These are phyloP conservation scores for Sarotherodon lohbergeri DNA, from an alignment of 2,113 vertebrate genomes.

Conservation along the genomic window DNA sequence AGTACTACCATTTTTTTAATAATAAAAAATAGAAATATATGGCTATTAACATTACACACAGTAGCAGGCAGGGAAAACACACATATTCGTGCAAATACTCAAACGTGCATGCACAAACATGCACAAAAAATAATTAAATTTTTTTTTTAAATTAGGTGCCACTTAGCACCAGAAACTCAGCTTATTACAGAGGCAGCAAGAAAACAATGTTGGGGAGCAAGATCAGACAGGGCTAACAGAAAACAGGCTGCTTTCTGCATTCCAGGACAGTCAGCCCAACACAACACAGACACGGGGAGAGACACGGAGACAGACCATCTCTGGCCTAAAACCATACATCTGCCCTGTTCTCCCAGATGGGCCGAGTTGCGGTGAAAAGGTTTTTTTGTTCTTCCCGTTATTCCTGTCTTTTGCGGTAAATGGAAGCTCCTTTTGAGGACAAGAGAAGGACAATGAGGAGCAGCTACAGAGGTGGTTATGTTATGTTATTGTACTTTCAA, in stretches of 20 bases:
- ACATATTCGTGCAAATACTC: neutral
- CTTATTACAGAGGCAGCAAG: slow-evolving; percentile 22
- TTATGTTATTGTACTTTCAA: slow-evolving; percentile 13
- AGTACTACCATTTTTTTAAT: neutral
- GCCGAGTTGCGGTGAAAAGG: slow-evolving; percentile 14
- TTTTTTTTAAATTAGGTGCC: neutral
- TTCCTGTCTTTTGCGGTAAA: slow-evolving; percentile 28
- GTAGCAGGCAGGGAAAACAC: slow-evolving; percentile 3
- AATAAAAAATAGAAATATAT: neutral
- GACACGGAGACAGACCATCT: slow-evolving; percentile 29
- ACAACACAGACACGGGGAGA: slow-evolving; percentile 35
- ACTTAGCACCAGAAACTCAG: slow-evolving; percentile 34
- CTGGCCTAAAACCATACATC: slow-evolving; percentile 43
- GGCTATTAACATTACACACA: neutral
- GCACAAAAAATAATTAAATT: neutral
- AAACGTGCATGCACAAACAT: neutral
- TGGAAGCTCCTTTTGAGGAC: neutral
- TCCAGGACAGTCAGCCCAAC: slow-evolving; percentile 37
- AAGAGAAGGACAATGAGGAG: neutral
- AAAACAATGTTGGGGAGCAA: slow-evolving; percentile 41
- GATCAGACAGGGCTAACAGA: slow-evolving; percentile 50
- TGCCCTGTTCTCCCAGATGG: slow-evolving; percentile 18
- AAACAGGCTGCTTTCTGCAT: slow-evolving; percentile 57
- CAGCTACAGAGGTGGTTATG: neutral
- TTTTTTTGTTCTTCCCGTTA: slow-evolving; percentile 19